Evolutionary conservation across 2,113 vertebrate species (phyloP).

Genomic region (Melanerpes formicivorus): DNA sequence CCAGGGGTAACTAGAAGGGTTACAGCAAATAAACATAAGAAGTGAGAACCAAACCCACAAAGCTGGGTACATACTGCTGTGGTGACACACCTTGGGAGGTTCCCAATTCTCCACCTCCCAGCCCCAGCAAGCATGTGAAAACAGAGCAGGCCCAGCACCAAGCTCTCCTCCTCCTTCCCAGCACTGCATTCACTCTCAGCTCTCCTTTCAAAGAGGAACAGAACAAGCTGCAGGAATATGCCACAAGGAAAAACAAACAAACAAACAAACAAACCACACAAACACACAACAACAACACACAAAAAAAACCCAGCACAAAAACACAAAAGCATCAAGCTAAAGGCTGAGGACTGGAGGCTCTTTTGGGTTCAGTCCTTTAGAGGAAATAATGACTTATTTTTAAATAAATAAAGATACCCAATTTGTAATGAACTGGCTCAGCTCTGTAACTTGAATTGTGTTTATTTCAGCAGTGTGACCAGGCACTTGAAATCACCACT

Average conservation of each 20-base stretch:
- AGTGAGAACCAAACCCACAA: neutral
- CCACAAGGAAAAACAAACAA: neutral
- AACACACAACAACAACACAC: too few relatives aligned
- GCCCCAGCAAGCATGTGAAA: conserved; percentile 3
- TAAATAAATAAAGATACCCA: neutral
- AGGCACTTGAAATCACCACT: neutral
- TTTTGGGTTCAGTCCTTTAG: neutral
- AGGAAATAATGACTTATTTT: neutral
- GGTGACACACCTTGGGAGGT: neutral
- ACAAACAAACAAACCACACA: too few relatives aligned
- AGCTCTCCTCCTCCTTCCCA: neutral
- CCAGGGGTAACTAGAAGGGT: neutral
- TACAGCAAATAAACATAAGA: neutral
- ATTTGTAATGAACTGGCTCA: neutral
- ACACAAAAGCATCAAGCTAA: neutral
- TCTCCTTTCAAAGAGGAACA: neutral
- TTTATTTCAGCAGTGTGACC: neutral
- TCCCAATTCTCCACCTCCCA: neutral
- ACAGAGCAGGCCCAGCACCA: neutral
- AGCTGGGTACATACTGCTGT: neutral
- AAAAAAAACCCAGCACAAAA: neutral
- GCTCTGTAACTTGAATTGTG: neutral
- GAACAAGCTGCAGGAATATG: neutral
- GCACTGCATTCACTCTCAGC: accelerated
- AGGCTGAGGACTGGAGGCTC: neutral